Base-by-base conservation (phyloP, 1,140 invertebrate genomes). In the Cylas formicarius region DNA sequence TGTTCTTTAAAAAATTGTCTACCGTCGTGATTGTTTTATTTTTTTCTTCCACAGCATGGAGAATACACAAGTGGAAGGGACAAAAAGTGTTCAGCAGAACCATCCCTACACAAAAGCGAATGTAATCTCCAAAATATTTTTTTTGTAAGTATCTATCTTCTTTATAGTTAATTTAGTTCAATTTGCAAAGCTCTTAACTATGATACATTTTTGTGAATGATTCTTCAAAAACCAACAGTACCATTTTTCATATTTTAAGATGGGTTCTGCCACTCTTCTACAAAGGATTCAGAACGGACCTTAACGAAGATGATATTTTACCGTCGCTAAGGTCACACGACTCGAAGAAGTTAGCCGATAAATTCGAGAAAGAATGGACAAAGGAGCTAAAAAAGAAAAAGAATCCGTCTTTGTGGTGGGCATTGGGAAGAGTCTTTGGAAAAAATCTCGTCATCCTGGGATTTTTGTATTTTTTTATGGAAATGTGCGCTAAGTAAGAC, bases 311-410 rank as follows among this genome's bases (percentile, higher is more conserved):
- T 23, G 58, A 60, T 32, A 39, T 60, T 16, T 55, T 49, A 14
- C 20, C 32, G 29, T 26, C 42, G 10, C 18, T 56, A 21, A 34
- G 22, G 16, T 31, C 38, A n/a, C 50, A 53, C 18, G 52, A 56
- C 10, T 56, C 58, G 3, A 50, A 38, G 26, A 40, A 52, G 4
- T 55, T 78, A 53, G 77, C 79, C 13, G 67, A 78, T 52, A 60
- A 63, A 27, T 61, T 83, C 21, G 67, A 74, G 53, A 69, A 63
- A 53, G 66, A 67, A 11, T 77, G 74, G 77, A 62, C 70, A 5
- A 49, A 52, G 20, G 72, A 77, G 55, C 10, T 50, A 7, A 48
- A 48, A 18, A 40, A 44, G 3, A 57, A 48, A 53, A 36, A 59
- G 32, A 55, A 52, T 21, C 67, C 71, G 9, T 67, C 61, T 33